Evolutionary conservation across 2,113 vertebrate species (phyloP), one percentile per base, ranked within the genome.

Genomic region (Cygnus buccinator): DNA sequence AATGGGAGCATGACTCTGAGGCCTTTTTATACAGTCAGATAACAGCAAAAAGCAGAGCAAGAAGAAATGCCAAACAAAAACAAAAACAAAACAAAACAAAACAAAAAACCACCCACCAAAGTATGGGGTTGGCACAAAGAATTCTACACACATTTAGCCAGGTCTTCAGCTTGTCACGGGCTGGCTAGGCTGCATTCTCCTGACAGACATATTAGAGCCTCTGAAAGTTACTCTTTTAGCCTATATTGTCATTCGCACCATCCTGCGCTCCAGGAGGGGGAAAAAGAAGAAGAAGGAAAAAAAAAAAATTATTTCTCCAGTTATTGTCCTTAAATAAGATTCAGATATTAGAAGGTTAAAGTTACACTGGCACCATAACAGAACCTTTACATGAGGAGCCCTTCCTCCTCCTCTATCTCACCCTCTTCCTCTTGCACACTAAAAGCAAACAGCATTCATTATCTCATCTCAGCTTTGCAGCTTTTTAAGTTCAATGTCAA

Each of bases 401-500:
- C 65, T 72, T 66, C 70, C 89, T 92, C 52, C 90, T 86, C 48
- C 65, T 89, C 93, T 78, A 11, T 73, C 35, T 35, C 29, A 2
- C 48, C 90, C 90, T 78, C 89, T 87, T 97, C 97, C 95, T 89
- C 89, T 31, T 11, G 91, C 82, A 67, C 86, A 26, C 96, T 81
- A 57, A 70, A 72, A 97, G 96, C 97, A 95, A 91, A 90, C 96
- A 94, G 95, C 75, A 93, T 95, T 95, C 96, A 98, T 98, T 97
- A 97, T 98, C 98, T 98, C 97, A 65, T 95, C 97, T 96, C 91
- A 21, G 94, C 97, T 94, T 33, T 96, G 96, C 95, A 90, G 97
- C 95, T 90, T 87, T 93, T 92, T 95, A 84, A 98, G 97, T 98
- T 98, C 98, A 98, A 96, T 98, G 98, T 98, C 98, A 98, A 98